Base-by-base conservation (phyloP, 1,140 invertebrate species). In the Capitella teleta region DNA sequence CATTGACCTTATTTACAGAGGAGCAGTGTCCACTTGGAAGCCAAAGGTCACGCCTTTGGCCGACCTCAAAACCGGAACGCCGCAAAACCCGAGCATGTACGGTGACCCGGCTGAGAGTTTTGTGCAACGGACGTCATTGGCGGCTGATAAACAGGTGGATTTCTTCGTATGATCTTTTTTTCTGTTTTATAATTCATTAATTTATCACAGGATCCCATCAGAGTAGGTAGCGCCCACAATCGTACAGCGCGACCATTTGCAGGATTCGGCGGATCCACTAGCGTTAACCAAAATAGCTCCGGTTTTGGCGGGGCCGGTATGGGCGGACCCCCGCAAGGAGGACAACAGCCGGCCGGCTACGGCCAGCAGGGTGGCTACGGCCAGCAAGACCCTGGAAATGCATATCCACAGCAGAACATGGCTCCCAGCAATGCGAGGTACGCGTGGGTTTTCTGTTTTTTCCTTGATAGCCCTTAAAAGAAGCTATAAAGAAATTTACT, bases 1-100 rank as follows among this genome's bases (percentile, higher is more conserved):
- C n/a, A 16, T n/a, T 38, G 36, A n/a, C 25, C 25, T 47, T 19
- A 18, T 25, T 18, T 43, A 6, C 41, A 51, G 49, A 43, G 49
- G 49, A 0, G 49, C 38, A 1, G 49, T 51, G 37, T 43, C 25
- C 18, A 43, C 44, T 8, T 51, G 49, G 49, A 45, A 44, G 25
- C 49, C 49, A 23, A 51, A 51, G 25, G 49, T 51, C 14, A 51
- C 49, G 18, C 49, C 49, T 5, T 19, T 51, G 49, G 42, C 49
- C 5, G 49, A 51, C 16, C 40, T 51, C 10, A 16, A 41, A 21
- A 32, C 47, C 21, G 38, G 32, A 3, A 30, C 30, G 24, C n/a
- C 16, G 28, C 23, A 34, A 4, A n/a, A n/a, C n/a, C n/a, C 18
- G 30, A n/a, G 18, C 12, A 38, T 41, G 2, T 25, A 21, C 21